Percentiles rank a stretch among this genome's conserved stretches.
Conservation (phyloP, 1,140 invertebrate species). For the Oedothorax gibbosus region DNA sequence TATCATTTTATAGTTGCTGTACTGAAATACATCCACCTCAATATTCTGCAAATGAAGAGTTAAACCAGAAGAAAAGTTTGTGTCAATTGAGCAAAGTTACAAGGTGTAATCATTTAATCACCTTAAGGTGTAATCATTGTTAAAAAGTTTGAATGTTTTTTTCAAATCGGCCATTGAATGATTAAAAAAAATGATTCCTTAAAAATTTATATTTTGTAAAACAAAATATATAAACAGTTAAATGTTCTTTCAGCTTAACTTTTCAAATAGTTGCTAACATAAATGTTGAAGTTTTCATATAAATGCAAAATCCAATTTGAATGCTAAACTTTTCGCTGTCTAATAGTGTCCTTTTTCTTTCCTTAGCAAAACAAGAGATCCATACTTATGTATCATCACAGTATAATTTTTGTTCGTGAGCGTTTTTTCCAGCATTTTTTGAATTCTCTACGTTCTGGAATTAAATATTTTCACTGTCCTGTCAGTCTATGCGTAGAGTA, state of each 20-base stretch:
- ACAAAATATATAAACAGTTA: not conserved
- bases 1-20: too few species aligned
- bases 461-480: not conserved
- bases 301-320: not conserved
- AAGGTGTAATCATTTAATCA: too few species aligned
- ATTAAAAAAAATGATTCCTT: not conserved
- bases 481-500: not conserved
- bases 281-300: not conserved
- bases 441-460: not conserved
- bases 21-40: too few species aligned
- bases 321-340: not conserved
- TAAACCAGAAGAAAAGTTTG: too few species aligned
- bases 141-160: too few species aligned
- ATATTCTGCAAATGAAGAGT: too few species aligned
- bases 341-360: not conserved
- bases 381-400: conserved; percentile 11
- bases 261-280: not conserved
- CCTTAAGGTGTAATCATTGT: too few species aligned
- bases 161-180: not conserved
- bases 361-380: too few species aligned
- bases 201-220: not conserved
- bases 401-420: not conserved
- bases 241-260: not conserved
- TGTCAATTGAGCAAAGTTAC: too few species aligned
- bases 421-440: not conserved